Conservation (phyloP, 2,888 invertebrate genomes). For the Muschampia plurimacula region DNA sequence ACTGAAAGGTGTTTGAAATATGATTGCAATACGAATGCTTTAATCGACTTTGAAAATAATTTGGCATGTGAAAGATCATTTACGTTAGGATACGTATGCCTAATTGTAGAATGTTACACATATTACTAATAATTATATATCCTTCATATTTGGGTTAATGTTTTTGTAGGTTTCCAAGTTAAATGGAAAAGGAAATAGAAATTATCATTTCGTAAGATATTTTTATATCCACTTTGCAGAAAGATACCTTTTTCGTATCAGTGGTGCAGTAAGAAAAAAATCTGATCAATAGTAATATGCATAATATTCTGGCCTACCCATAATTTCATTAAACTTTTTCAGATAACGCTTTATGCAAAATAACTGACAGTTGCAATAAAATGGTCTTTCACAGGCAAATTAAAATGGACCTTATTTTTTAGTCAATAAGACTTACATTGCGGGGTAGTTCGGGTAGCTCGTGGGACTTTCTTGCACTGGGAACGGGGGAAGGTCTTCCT, state of each 20-base stretch:
- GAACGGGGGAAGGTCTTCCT: constrained; percentile 89
- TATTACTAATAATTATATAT: no score
- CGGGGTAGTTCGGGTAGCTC: constrained; percentile 65
- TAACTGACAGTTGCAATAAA: constrained; percentile 13
- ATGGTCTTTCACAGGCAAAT: constrained; percentile 2
- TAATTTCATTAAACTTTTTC: neutral
- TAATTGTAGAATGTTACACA: no score
- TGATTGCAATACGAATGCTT: neutral
- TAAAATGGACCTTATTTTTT: neutral
- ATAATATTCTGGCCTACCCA: no score
- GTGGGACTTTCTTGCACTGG: constrained; percentile 85
- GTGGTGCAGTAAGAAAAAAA: no score
- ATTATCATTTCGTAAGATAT: no score
- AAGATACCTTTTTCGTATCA: no score
- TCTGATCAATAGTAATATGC: no score
- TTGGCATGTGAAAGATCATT: neutral
- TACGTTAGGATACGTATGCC: neutral
- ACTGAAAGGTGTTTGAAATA: neutral
- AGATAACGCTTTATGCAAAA: neutral
- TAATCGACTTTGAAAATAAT: neutral
- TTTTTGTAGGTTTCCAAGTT: no score
- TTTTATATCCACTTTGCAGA: no score
- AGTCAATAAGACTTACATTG: constrained; percentile 59
- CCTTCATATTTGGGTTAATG: no score
- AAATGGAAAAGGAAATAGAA: no score